Base-by-base conservation (phyloP, 1,140 invertebrate genomes). In the Homarus americanus region DNA sequence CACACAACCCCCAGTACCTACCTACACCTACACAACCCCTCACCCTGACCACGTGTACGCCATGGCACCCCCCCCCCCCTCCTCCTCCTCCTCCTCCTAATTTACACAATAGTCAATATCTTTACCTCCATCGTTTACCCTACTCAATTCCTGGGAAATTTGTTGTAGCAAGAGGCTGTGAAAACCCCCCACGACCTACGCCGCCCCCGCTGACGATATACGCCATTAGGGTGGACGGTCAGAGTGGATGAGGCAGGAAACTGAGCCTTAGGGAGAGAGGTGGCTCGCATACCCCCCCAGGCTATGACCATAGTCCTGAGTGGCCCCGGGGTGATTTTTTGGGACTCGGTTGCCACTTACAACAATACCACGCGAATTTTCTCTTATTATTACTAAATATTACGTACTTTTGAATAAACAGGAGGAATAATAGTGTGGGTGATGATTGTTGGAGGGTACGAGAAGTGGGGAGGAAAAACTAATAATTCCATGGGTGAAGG, bases 171-270 rank as follows among this genome's bases (percentile, higher is more conserved):
- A 24, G 20, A 58, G 4, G 53, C n/a, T n/a, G 53, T 58, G 53
- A 58, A 58, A 20, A 15, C 17, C 53, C 7, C 20, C 53, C 53
- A 20, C 38, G n/a, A n/a, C n/a, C n/a, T 80, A 53, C 78, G 78
- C 78, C n/a, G 44, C 78, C 78, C 41, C 20, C 3, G 32, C 41
- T 44, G 15, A 34, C 7, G 41, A 10, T 28, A 24, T 0, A 34
- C 12, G 79, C 79, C 15, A 34, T 32, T 63, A 82, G 41, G 79
- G 79, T 58, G 49, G 79, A 82, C 28, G 38, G 3, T 34, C 44
- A 53, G 15, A 7, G 44, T 34, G 12, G 3, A 34, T 38, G 34
- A 63, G 2, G n/a, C 2, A 24, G 32, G 1, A 36, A 10, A 82
- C 2, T 40, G 79, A 38, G 28, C 79, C 79, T 63, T 44, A 53